A percentile compares a stretch with the other conserved stretches of the same genome.
phyloP scores from a whole-genome alignment of 2,113 vertebrate species.

The Leiothrix lutea region DNA sequence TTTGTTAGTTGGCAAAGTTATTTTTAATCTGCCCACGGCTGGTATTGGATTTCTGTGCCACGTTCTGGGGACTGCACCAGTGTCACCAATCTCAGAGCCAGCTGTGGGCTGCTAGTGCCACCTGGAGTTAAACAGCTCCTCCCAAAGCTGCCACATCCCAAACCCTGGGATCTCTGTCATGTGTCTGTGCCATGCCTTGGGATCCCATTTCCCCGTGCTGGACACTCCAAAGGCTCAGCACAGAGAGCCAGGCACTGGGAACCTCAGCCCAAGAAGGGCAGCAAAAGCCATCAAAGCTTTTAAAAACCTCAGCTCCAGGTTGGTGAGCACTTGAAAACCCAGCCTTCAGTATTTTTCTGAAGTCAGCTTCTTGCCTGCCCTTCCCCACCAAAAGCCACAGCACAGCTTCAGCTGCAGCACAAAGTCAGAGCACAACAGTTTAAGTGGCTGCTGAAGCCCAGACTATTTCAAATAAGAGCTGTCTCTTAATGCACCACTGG shows the following conservation, averaged over 20 bases:
- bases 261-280: not conserved
- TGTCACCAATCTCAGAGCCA: not conserved
- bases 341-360: not conserved
- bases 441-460: not conserved
- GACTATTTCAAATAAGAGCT: not conserved
- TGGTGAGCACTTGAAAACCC: not conserved
- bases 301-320: not conserved
- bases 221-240: not conserved
- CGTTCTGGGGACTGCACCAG: not conserved
- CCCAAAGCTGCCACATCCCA: not conserved
- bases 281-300: not conserved
- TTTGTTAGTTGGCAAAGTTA: not conserved
- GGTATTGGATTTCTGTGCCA: not conserved
- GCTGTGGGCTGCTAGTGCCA: conserved; percentile 32
- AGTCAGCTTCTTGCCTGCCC: not conserved
- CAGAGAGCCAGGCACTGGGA: not conserved
- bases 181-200: fast-evolving
- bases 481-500: not conserved
- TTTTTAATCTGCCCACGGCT: not conserved
- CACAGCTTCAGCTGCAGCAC: not conserved
- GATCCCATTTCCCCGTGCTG: not conserved
- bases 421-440: not conserved
- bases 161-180: not conserved
- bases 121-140: not conserved
- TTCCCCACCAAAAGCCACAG: not conserved